A percentile compares a stretch with the other conserved stretches of the same genome.
These are phyloP conservation scores for Sorex maritimensis DNA, from an alignment of 2,797 vertebrate species.

Conservation along the genomic window DNA sequence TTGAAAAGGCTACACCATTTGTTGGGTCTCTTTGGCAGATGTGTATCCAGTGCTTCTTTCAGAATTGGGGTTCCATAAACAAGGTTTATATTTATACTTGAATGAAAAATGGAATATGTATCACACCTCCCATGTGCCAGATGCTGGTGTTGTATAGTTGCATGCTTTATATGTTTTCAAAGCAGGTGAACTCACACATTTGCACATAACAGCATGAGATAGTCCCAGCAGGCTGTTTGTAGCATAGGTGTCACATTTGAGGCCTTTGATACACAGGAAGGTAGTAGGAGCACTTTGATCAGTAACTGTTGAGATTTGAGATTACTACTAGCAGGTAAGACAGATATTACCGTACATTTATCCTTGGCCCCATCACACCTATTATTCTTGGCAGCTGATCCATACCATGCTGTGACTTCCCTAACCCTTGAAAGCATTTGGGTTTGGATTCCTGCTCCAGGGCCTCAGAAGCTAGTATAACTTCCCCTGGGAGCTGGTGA, in stretches of 20 bases:
- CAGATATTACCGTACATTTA: background rate
- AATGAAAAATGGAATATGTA: background rate
- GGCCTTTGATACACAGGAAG: no score
- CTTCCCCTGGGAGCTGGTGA: background rate
- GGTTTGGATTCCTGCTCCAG: conserved; percentile 59
- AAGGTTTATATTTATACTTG: conserved; percentile 38
- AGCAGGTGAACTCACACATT: no score
- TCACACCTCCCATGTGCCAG: background rate
- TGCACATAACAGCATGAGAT: background rate
- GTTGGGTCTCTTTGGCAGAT: conserved; percentile 1
- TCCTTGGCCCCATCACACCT: background rate
- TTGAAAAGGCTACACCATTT: background rate
- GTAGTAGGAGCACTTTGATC: background rate
- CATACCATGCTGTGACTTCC: conserved; percentile 1
- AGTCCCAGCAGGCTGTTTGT: background rate
- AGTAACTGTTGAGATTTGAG: conserved; percentile 12
- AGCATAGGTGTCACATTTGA: no score
- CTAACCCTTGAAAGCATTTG: background rate
- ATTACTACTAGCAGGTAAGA: background rate
- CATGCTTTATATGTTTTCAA: background rate
- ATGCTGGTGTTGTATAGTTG: background rate
- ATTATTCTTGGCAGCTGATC: background rate
- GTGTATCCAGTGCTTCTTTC: background rate
- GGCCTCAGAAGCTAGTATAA: conserved; percentile 5
- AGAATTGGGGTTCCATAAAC: conserved; percentile 20